These are phyloP conservation scores for Falco rusticolus DNA, from an alignment of 2,797 vertebrate genomes.

Conservation along the genomic window DNA sequence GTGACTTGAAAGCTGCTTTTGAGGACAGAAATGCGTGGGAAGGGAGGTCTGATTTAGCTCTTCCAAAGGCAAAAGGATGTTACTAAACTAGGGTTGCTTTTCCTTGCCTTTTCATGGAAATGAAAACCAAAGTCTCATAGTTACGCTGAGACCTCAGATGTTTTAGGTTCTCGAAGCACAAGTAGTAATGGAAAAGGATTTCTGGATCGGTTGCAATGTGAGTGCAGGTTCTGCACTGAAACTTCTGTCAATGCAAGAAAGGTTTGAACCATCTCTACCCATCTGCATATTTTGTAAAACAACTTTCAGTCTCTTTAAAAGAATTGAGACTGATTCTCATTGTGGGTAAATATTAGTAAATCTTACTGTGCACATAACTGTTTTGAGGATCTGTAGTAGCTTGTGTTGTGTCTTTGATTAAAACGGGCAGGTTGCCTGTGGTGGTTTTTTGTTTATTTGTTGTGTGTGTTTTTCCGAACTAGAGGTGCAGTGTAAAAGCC, in stretches of 20 bases:
- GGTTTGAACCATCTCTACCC: background rate
- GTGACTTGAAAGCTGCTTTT: slow-evolving; percentile 34
- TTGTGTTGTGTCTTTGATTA: background rate
- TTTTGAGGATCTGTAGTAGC: background rate
- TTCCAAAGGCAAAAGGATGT: slow-evolving; percentile 5
- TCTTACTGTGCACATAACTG: background rate
- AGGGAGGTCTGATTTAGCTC: slow-evolving; percentile 21
- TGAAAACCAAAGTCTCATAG: background rate
- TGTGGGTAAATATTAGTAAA: background rate
- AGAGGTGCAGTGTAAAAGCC: background rate
- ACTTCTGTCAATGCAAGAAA: background rate
- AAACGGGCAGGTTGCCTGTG: background rate
- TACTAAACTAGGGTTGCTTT: slow-evolving; percentile 20
- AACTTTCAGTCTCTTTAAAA: background rate
- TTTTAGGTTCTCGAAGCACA: background rate
- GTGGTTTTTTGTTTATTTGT: background rate
- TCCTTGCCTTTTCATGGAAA: background rate
- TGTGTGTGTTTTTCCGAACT: background rate
- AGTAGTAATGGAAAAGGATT: background rate
- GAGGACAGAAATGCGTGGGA: slow-evolving; percentile 5
- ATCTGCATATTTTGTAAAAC: background rate
- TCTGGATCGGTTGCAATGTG: background rate
- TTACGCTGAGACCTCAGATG: background rate
- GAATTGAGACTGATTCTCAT: background rate
- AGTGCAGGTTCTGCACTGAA: accelerated